These are phyloP conservation scores for Apamea epomidion DNA, from an alignment of 2,888 invertebrate species.

Conservation along the genomic window DNA sequence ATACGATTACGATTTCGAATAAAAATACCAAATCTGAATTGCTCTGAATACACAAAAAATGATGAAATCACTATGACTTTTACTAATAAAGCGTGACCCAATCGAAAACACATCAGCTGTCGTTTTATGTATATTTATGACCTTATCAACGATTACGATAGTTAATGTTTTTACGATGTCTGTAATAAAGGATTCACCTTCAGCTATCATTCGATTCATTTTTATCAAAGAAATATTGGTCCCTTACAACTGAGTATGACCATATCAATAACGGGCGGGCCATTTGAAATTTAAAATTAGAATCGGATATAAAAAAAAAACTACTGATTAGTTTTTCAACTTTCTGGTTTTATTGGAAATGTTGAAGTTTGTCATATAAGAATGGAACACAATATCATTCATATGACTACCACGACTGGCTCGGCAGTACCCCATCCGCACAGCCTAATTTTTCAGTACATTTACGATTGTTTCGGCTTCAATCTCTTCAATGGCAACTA, in stretches of 20 bases:
- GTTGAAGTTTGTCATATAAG: no score
- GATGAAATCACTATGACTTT: background rate
- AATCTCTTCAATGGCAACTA: no score
- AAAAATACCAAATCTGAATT: background rate
- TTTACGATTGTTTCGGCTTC: no score
- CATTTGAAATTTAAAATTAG: no score
- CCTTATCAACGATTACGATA: slow-evolving; percentile 43
- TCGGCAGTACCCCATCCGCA: no score
- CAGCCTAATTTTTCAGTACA: no score
- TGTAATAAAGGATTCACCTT: slow-evolving; percentile 41
- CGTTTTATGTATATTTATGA: slow-evolving; percentile 18
- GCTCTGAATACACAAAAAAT: background rate
- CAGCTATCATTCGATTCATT: slow-evolving; percentile 12
- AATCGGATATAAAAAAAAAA: no score
- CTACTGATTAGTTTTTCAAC: no score
- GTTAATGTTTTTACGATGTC: slow-evolving; percentile 24
- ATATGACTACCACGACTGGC: no score
- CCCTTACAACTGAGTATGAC: background rate
- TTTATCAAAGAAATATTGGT: background rate
- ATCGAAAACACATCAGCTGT: slow-evolving; percentile 20
- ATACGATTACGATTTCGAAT: no score
- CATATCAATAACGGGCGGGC: background rate
- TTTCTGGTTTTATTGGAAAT: no score
- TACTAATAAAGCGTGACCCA: background rate
- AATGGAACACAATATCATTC: no score